Conservation (phyloP, 2,797 vertebrate genomes). For the Eospalax fontanierii region DNA sequence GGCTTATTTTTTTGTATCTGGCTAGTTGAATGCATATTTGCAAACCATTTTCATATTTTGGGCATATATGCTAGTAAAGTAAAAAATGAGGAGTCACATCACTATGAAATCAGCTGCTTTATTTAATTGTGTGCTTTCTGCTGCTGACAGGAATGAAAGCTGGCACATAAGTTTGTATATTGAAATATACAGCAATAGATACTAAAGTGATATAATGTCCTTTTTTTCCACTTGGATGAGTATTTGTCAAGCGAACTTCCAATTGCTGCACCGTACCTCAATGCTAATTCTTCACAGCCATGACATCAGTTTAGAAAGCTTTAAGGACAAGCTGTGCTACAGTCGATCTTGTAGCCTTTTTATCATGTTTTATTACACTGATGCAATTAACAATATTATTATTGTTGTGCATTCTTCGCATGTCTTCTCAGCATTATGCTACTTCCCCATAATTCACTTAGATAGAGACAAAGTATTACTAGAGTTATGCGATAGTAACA, state of each 20-base stretch:
- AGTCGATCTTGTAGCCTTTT: constrained; percentile 85
- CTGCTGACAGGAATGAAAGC: constrained; percentile 59
- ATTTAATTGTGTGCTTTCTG: neutral
- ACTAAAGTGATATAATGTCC: constrained; percentile 64
- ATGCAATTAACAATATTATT: constrained; percentile 87
- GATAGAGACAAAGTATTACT: constrained; percentile 76
- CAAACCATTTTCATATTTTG: constrained; percentile 65
- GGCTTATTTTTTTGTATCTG: constrained; percentile 52
- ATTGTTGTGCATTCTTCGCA: constrained; percentile 83
- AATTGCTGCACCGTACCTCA: constrained; percentile 67
- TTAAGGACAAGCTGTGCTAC: constrained; percentile 83
- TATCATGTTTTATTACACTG: constrained; percentile 85
- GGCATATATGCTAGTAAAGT: constrained; percentile 21
- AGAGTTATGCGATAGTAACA: constrained; percentile 74
- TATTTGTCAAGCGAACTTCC: constrained; percentile 70
- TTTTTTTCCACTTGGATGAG: constrained; percentile 73
- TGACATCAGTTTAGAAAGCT: constrained; percentile 82
- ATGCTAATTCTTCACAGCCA: constrained; percentile 78
- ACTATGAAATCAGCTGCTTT: constrained; percentile 51
- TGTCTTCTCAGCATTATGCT: constrained; percentile 83
- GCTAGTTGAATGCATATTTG: constrained; percentile 69
- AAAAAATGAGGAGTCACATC: constrained; percentile 36
- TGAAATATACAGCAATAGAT: constrained; percentile 62
- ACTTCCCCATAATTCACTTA: constrained; percentile 80
- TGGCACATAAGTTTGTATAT: neutral